These are phyloP conservation scores for Cheilosia impressa DNA, from an alignment of 2,888 invertebrate species.

Conservation along the genomic window DNA sequence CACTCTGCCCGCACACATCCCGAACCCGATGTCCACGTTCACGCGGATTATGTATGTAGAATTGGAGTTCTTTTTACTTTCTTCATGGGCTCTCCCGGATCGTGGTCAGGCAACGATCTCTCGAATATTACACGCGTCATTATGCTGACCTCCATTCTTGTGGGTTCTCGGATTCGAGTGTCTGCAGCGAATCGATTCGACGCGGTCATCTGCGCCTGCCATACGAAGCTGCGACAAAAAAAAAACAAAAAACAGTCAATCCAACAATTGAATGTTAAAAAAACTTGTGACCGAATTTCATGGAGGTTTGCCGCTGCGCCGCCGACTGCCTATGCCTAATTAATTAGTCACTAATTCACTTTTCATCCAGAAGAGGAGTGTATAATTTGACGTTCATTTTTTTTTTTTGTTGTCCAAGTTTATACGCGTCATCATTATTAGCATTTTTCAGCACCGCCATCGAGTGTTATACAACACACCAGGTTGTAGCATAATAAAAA, in stretches of 20 bases:
- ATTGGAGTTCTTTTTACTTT: conserved; percentile 19
- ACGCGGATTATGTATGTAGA: conserved; percentile 51
- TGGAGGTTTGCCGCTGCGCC: conserved; percentile 53
- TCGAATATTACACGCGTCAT: conserved; percentile 75
- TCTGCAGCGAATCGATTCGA: conserved; percentile 59
- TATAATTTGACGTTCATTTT: background rate
- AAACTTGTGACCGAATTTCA: conserved; percentile 65
- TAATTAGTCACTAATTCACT: conserved; percentile 75
- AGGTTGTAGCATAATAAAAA: conserved; percentile 56
- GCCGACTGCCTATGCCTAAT: conserved; percentile 70
- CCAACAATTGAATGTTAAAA: conserved; percentile 66
- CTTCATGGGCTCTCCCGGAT: conserved; percentile 24
- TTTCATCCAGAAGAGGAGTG: conserved; percentile 31
- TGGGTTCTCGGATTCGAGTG: conserved; percentile 53
- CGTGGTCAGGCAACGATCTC: conserved; percentile 72
- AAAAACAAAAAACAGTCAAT: background rate
- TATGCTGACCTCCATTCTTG: conserved; percentile 70
- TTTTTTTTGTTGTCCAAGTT: conserved; percentile 6
- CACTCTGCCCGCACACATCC: conserved; percentile 15
- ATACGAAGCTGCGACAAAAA: conserved; percentile 20
- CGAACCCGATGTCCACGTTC: conserved; percentile 61
- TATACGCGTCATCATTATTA: conserved; percentile 65
- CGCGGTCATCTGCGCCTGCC: conserved; percentile 62
- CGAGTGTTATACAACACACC: conserved; percentile 45
- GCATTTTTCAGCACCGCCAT: conserved; percentile 15